A percentile compares a stretch with the other conserved stretches of the same genome.
Evolutionary conservation across 2,797 vertebrate genomes (phyloP).

Genomic region (Hafferia zeledoni): DNA sequence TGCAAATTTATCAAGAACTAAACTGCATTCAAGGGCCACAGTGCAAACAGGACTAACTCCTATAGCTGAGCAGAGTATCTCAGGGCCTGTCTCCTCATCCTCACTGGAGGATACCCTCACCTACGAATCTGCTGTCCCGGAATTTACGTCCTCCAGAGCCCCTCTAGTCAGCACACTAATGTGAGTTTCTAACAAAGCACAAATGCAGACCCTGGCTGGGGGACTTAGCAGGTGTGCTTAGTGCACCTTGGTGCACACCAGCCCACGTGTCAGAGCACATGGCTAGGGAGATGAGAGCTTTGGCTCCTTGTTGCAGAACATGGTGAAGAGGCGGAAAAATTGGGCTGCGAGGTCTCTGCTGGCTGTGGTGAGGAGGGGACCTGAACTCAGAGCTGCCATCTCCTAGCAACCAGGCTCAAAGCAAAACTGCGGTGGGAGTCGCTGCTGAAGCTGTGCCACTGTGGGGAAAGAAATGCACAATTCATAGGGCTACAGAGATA

Average conservation of each 20-base stretch:
- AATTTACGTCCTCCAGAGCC: not conserved
- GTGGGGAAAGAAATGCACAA: not conserved
- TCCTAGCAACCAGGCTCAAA: constrained; percentile 55
- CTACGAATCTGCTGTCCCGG: not conserved
- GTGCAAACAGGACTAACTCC: not conserved
- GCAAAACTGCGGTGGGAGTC: not conserved
- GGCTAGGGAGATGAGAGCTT: not conserved
- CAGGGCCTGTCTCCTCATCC: not conserved
- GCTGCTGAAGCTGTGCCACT: not conserved
- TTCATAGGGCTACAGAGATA: not conserved
- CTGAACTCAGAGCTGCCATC: constrained; percentile 34
- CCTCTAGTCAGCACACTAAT: not conserved
- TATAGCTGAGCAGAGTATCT: not conserved
- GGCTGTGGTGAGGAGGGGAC: not conserved
- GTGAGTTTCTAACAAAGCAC: not conserved
- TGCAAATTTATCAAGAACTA: not conserved
- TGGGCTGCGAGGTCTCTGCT: not conserved
- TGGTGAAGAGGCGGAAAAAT: not conserved
- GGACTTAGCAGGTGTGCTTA: not conserved
- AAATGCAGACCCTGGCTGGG: not conserved
- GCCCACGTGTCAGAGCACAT: accelerated
- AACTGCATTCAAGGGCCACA: not conserved
- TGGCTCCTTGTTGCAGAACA: not conserved
- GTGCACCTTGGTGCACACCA: not conserved
- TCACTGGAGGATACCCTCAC: no score